Base-by-base conservation (phyloP, 2,888 invertebrate genomes). In the Mesoligia furuncula region DNA sequence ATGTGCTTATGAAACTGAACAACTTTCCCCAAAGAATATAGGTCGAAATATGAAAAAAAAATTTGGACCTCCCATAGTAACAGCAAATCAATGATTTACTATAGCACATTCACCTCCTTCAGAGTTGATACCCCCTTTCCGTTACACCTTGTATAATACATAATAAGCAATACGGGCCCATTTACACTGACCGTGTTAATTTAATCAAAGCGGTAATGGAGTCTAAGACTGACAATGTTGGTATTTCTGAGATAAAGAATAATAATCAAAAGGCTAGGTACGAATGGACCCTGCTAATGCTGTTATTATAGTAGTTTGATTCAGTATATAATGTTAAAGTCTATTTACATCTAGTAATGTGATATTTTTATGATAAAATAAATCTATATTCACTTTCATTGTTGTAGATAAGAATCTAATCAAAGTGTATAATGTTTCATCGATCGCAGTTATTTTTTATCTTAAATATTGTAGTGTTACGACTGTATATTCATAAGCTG, bases 281-380 rank as follows among this genome's bases (percentile, higher is more conserved):
- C 24, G n/a, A 75, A 64, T 77, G 51, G 72, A 59, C 73, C 73
- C 45, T 66, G 54, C 45, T 67, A 66, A 48, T 57, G 39, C n/a
- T 54, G 17, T 62, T 65, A 48, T 39, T 39, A 20, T 64, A 20
- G 64, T 39, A 39, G 36, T 39, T 62, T 13, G 7, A 64, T 69
- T 69, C 17, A 64, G 20, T 64, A 39, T 13, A 61, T 69, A n/a
- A 69, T 59, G n/a, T 45, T 59, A 45, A 42, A 73, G 15, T 70
- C n/a, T 85, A 73, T 80, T 75, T 72, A 80, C 51, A 72, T 69
- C 76, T 76, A 85, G 70, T 62, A 64, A 83, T 85, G 89, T 87
- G 85, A 88, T 87, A 85, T 82, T 73, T 72, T 75, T 57, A 81
- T 78, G 51, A 66, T 71, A 74, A 75, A 85, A 77, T 84, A 68